phyloP scores from a whole-genome alignment of 2,113 vertebrate genomes.

The Pachyramphus minor region DNA sequence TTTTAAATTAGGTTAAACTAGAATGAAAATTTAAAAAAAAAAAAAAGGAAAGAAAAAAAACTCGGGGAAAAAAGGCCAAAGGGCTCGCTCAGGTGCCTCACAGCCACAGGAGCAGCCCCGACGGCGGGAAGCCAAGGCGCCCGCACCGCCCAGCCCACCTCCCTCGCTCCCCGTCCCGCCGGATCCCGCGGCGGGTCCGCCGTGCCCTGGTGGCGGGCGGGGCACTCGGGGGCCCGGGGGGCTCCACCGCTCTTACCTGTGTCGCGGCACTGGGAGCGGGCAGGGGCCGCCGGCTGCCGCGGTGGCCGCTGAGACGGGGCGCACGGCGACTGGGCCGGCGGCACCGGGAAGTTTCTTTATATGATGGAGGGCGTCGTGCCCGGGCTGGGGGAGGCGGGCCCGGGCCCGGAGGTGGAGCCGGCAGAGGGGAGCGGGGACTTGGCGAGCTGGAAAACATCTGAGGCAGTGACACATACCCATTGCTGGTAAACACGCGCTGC shows the following conservation, averaged over 20 bases:
- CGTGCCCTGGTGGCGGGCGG: neutral
- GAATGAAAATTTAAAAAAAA: neutral
- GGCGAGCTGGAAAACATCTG: slow-evolving; percentile 39
- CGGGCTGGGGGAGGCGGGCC: neutral
- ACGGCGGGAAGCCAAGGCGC: neutral
- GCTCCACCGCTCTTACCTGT: neutral
- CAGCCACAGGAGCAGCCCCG: neutral
- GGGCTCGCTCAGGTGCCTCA: neutral
- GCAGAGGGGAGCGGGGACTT: neutral
- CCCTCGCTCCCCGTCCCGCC: neutral
- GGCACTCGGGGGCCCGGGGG: neutral
- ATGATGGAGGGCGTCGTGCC: slow-evolving; percentile 25
- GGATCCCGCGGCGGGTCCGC: neutral
- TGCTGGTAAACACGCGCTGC: slow-evolving; percentile 35
- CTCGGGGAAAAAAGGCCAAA: neutral
- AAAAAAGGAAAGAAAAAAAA: fast-evolving
- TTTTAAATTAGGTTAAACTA: neutral
- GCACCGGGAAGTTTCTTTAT: slow-evolving; percentile 50
- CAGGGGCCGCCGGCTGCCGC: neutral
- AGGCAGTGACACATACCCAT: neutral
- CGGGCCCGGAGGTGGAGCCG: slow-evolving; percentile 19
- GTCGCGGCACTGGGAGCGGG: neutral
- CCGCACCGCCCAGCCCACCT: neutral
- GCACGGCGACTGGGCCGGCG: neutral
- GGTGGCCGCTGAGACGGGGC: neutral